Evolutionary conservation across 2,113 vertebrate genomes (phyloP).

Genomic region (Chionis minor): DNA sequence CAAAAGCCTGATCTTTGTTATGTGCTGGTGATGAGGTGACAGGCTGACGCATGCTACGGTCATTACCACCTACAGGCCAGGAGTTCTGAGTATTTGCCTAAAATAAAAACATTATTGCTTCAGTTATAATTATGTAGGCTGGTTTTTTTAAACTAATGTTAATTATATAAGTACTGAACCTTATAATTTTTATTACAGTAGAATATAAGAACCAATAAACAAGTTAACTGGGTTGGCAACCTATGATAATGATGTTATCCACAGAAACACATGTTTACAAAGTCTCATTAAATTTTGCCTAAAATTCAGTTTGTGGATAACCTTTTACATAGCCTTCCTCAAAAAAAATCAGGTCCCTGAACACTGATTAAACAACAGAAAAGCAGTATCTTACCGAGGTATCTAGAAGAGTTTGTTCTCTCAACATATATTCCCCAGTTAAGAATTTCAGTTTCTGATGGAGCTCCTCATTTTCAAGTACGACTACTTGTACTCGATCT

Average conservation of each 20-base stretch:
- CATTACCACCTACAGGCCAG: conserved; percentile 1
- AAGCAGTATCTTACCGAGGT: conserved; percentile 67
- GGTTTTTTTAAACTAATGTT: neutral
- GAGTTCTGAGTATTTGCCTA: conserved; percentile 62
- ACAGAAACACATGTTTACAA: neutral
- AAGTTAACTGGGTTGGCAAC: neutral
- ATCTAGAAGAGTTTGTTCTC: conserved; percentile 77
- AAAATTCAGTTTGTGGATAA: neutral
- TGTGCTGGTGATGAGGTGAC: neutral
- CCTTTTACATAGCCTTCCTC: neutral
- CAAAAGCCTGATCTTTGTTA: neutral
- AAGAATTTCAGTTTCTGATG: conserved; percentile 78
- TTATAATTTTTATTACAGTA: neutral
- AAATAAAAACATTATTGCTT: conserved; percentile 42
- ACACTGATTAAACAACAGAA: neutral
- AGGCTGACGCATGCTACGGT: neutral
- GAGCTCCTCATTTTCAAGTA: conserved; percentile 89
- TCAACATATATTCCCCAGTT: conserved; percentile 72
- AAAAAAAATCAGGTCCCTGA: neutral
- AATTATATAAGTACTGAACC: neutral
- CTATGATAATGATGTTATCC: neutral
- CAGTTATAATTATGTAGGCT: neutral
- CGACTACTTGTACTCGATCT: conserved; percentile 77
- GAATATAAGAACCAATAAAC: neutral
- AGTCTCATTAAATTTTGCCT: neutral